phyloP scores from a whole-genome alignment of 92 coral and sea anemone genomes.

The Micromussa lordhowensis region DNA sequence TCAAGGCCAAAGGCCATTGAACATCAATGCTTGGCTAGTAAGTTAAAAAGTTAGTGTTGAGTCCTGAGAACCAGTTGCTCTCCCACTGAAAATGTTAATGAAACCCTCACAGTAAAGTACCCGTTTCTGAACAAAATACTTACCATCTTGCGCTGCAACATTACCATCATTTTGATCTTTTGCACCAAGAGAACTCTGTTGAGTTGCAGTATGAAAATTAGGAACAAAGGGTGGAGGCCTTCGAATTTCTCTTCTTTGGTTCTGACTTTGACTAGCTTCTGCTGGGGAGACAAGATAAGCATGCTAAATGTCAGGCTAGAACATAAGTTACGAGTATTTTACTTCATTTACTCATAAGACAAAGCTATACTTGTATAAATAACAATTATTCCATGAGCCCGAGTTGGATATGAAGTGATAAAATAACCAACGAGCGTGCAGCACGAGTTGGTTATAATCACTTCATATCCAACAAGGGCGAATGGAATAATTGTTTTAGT shows the following conservation, averaged over 20 bases:
- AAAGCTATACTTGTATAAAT: no score
- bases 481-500: no score
- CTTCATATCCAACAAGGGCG: no score
- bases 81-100: no score
- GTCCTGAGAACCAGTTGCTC: no score
- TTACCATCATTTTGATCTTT: slow-evolving; percentile 16
- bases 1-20: no score
- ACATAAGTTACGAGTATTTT: background rate
- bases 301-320: background rate
- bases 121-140: background rate
- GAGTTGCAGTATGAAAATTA: slow-evolving; percentile 1
- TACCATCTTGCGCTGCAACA: background rate
- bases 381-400: no score
- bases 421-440: no score
- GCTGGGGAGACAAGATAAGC: background rate
- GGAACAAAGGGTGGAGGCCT: slow-evolving; percentile 66
- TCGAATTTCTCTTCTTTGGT: slow-evolving; percentile 39
- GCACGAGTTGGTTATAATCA: no score
- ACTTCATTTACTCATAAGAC: background rate
- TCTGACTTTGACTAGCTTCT: slow-evolving; percentile 24
- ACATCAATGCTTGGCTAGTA: no score
- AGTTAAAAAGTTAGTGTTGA: no score
- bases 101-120: background rate
- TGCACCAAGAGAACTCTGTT: background rate
- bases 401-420: no score